These are phyloP conservation scores for Melanostoma mellinum DNA, from an alignment of 2,888 invertebrate genomes.

Conservation along the genomic window DNA sequence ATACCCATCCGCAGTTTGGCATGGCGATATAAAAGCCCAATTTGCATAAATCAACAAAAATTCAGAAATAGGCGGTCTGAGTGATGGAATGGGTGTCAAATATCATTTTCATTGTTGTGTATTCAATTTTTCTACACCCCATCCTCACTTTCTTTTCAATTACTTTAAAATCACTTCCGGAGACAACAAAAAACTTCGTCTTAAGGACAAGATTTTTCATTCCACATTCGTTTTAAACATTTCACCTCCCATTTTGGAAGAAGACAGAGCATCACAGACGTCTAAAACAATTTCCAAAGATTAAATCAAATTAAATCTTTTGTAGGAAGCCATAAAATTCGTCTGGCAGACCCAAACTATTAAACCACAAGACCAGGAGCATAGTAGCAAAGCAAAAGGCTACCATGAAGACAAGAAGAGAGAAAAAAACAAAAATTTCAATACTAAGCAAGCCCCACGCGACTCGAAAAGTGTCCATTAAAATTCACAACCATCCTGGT, in stretches of 20 bases:
- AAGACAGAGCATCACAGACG: constrained; percentile 62
- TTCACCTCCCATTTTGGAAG: constrained; percentile 3
- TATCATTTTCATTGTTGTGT: too few relatives aligned
- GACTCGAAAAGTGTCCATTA: constrained; percentile 71
- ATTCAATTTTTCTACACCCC: too few relatives aligned
- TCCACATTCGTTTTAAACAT: neutral
- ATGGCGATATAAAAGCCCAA: too few relatives aligned
- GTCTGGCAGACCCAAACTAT: constrained; percentile 78
- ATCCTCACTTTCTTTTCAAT: too few relatives aligned
- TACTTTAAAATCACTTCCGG: too few relatives aligned
- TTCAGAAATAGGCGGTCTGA: too few relatives aligned
- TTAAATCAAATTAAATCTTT: constrained; percentile 81
- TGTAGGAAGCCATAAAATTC: constrained; percentile 80
- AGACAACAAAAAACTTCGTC: too few relatives aligned
- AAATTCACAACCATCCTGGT: constrained; percentile 67
- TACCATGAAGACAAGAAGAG: neutral
- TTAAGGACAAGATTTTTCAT: neutral
- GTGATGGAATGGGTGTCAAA: too few relatives aligned
- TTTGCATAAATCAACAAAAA: too few relatives aligned
- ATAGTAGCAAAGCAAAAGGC: constrained; percentile 75
- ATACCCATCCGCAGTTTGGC: too few relatives aligned
- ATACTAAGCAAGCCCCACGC: constrained; percentile 59
- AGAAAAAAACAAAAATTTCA: constrained; percentile 57
- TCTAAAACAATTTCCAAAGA: constrained; percentile 72
- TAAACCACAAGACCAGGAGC: constrained; percentile 74